Conservation (phyloP, 2,888 invertebrate genomes). For the Boloria euphrosyne region DNA sequence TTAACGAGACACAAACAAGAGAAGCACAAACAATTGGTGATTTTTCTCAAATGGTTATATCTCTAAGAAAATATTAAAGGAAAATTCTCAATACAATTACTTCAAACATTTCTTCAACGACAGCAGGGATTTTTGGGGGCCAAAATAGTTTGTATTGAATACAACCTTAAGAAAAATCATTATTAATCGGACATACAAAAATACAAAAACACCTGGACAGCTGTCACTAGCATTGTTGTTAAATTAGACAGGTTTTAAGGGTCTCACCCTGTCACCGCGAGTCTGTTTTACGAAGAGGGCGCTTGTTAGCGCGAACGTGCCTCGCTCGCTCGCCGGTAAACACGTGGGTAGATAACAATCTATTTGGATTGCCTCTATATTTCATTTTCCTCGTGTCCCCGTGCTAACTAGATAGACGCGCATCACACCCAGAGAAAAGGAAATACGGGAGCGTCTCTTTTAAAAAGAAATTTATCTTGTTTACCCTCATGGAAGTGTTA, state of each 20-base stretch:
- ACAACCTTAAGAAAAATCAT: neutral
- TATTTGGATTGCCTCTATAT: constrained; percentile 83
- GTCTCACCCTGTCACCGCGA: constrained; percentile 57
- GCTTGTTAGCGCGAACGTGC: constrained; percentile 80
- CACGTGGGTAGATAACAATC: constrained; percentile 83
- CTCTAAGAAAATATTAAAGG: too few species aligned
- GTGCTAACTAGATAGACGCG: constrained; percentile 79
- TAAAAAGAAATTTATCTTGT: constrained; percentile 53
- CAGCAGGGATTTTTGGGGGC: too few species aligned
- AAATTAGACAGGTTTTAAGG: constrained; percentile 64
- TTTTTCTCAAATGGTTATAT: too few species aligned
- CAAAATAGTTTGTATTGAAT: neutral
- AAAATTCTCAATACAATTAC: too few species aligned
- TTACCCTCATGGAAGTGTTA: constrained; percentile 30
- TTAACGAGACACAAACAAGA: too few species aligned
- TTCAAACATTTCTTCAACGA: too few species aligned
- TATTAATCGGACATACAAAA: constrained; percentile 39
- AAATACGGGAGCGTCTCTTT: constrained; percentile 72
- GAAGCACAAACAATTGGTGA: too few species aligned
- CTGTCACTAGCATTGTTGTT: constrained; percentile 72
- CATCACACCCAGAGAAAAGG: constrained; percentile 61
- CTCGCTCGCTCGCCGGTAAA: constrained; percentile 75
- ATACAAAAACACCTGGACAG: constrained; percentile 56
- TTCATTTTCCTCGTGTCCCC: constrained; percentile 77
- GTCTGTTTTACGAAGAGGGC: constrained; percentile 61